These are phyloP conservation scores for Odontophorus gujanensis DNA, from an alignment of 2,113 vertebrate genomes.

Conservation along the genomic window DNA sequence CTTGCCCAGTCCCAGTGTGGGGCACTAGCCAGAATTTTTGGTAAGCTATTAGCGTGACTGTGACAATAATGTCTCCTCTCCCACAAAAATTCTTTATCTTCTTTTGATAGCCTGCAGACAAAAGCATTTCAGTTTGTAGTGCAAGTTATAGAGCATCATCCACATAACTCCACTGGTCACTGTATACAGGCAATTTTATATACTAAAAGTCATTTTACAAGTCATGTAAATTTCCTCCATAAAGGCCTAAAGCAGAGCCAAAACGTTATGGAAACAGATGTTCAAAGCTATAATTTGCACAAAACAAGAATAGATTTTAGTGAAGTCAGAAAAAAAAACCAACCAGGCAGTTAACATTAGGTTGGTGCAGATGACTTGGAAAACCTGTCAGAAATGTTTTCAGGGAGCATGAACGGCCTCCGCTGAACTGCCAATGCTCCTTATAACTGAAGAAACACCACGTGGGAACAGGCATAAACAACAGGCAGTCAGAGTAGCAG, in stretches of 20 bases:
- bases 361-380: neutral
- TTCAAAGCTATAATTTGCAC: neutral
- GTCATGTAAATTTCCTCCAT: neutral
- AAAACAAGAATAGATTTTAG: neutral
- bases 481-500: neutral
- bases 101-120: slow-evolving; percentile 86
- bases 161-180: neutral
- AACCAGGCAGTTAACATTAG: neutral
- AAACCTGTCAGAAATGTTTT: neutral
- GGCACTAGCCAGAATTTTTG: slow-evolving; percentile 90
- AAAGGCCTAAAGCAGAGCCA: neutral
- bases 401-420: neutral
- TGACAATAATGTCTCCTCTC: slow-evolving; percentile 89
- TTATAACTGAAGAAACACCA: neutral
- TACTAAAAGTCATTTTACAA: neutral
- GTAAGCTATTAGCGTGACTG: slow-evolving; percentile 84
- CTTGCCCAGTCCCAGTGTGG: slow-evolving; percentile 94
- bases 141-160: neutral
- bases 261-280: neutral
- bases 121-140: neutral
- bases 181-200: neutral
- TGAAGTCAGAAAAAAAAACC: neutral
- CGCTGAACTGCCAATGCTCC: neutral
- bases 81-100: slow-evolving; percentile 92
- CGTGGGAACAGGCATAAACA: neutral